Evolutionary conservation across 2,888 invertebrate species (phyloP), one percentile per base, ranked within the genome.

Genomic region (Carterocephalus palaemon): DNA sequence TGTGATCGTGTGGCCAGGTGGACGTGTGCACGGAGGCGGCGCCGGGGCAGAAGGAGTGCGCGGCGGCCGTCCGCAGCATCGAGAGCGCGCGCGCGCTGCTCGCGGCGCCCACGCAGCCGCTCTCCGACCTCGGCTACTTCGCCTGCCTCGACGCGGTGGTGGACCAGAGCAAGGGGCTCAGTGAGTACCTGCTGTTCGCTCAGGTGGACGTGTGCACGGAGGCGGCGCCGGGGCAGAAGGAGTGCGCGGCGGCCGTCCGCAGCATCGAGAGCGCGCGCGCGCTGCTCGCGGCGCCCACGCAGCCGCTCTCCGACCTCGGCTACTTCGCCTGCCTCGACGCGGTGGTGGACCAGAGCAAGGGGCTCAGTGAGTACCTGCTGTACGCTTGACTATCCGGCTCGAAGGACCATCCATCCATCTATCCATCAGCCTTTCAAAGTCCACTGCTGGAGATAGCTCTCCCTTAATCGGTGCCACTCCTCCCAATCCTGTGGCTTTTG

Each of bases 11-110:
- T n/a, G n/a, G n/a, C 0, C 56, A 87, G 86, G 83, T 88, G 70
- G 93, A 95, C 72, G 92, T 94, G 3, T 95, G 93, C 69, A 96
- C 96, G 1, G 93, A 93, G 20, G 95, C 96, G 0, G 95, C 96
- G 0, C 98, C 98, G 0, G 97, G 98, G 0, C 97, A 98, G 83
- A 96, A 95, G 73, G 98, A 99, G 70, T 99, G 99, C 79, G 97
- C 96, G 70, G 97, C 95, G 56, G 98, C 98, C 1, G 92, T 98
- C 40, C 89, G 98, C 52, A 95, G 95, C 72, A 97, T 99, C 47
- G 93, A 95, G 76, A 92, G 95, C 45, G 91, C 95, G 75, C 90
- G 92, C 10, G 92, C 94, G 1, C 86, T 97, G 49, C 87, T 99
- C 34, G 93, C 94, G 57, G 92, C 94, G 67, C 96, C 97, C 9